These are phyloP conservation scores for Drosophila lacicola DNA, from an alignment of 2,888 invertebrate species.

Conservation along the genomic window DNA sequence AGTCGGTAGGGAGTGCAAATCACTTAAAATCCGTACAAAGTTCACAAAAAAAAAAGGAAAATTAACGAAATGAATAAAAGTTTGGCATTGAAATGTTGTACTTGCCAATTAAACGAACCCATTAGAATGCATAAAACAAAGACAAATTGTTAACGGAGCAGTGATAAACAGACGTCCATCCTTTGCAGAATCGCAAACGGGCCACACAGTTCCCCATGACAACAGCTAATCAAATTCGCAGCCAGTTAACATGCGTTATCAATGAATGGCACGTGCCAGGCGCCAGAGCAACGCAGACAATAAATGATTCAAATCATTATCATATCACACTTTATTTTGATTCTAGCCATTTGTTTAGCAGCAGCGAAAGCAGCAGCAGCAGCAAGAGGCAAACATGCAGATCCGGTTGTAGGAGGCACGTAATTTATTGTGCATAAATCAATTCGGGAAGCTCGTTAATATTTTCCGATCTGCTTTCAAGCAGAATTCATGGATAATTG, in stretches of 20 bases:
- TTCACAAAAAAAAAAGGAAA: slow-evolving; percentile 10
- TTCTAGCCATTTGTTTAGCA: slow-evolving; percentile 24
- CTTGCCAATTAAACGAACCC: slow-evolving; percentile 9
- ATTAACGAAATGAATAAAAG: not conserved
- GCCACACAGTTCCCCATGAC: slow-evolving; percentile 4
- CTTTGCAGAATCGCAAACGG: too few relatives aligned
- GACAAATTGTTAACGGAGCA: not conserved
- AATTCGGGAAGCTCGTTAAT: slow-evolving; percentile 54
- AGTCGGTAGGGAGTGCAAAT: slow-evolving; percentile 6
- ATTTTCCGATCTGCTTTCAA: slow-evolving; percentile 49
- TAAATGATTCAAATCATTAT: slow-evolving; percentile 62
- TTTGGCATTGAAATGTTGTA: slow-evolving; percentile 14
- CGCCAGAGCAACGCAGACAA: slow-evolving; percentile 23
- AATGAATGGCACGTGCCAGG: slow-evolving; percentile 54
- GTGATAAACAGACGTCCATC: not conserved
- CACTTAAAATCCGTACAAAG: slow-evolving; percentile 31
- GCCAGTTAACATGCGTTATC: slow-evolving; percentile 20
- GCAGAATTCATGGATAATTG: slow-evolving; percentile 68
- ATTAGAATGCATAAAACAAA: slow-evolving; percentile 11
- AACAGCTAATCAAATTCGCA: slow-evolving; percentile 23
- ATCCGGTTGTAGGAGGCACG: not conserved
- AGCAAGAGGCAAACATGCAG: slow-evolving; percentile 3
- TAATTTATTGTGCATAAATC: slow-evolving; percentile 52
- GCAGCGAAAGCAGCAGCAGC: too few relatives aligned
- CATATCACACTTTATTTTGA: slow-evolving; percentile 44